Conservation (phyloP, 2,888 invertebrate species). For the Phortica okadai region DNA sequence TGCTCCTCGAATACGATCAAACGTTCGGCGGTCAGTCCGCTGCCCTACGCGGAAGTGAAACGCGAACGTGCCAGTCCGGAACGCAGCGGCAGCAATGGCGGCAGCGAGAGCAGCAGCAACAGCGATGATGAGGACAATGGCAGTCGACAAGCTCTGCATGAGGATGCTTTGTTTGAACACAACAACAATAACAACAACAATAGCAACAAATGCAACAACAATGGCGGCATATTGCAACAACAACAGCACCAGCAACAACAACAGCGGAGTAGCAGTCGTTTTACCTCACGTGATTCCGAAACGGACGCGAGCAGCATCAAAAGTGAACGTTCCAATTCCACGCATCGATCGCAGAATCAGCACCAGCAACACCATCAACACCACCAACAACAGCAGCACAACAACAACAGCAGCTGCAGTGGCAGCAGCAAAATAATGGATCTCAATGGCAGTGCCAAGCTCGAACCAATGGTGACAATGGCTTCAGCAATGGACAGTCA, state of each 20-base stretch:
- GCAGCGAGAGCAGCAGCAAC: constrained; percentile 49
- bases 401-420: constrained; percentile 46
- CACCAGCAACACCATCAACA: constrained; percentile 35
- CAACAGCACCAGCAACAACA: constrained; percentile 50
- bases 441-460: constrained; percentile 67
- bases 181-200: constrained; percentile 55
- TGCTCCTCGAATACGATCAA: constrained; percentile 58
- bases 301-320: constrained; percentile 70
- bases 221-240: constrained; percentile 55
- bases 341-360: neutral
- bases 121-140: constrained; percentile 55
- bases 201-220: constrained; percentile 51
- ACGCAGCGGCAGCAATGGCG: constrained; percentile 51
- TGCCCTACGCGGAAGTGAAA: constrained; percentile 78
- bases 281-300: constrained; percentile 70
- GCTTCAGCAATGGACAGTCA: neutral
- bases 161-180: constrained; percentile 58
- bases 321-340: constrained; percentile 59
- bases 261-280: constrained; percentile 57
- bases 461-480: constrained; percentile 41
- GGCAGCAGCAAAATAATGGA: constrained; percentile 63
- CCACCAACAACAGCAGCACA: constrained; percentile 39
- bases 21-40: constrained; percentile 71
- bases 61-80: constrained; percentile 77
- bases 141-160: constrained; percentile 34